A percentile compares a stretch with the other conserved stretches of the same genome.
Conservation (phyloP, 2,888 invertebrate species). For the Cataglyphis altisquamis region DNA sequence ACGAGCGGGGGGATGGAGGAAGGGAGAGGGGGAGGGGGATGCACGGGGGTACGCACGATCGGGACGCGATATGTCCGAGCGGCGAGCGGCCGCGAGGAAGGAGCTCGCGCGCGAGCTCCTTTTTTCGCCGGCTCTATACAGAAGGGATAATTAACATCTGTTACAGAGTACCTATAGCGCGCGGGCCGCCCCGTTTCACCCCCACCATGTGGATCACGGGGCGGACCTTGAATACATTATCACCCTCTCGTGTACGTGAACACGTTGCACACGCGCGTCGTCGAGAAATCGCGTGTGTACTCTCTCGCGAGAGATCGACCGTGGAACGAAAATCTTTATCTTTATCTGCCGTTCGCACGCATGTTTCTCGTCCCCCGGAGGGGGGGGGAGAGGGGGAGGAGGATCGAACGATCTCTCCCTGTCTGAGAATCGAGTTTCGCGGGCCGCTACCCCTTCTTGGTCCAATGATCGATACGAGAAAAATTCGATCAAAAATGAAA, state of each 20-base stretch:
- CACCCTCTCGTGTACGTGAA: constrained; percentile 80
- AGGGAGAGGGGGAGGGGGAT: constrained; percentile 54
- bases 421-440: constrained; percentile 28
- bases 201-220: constrained; percentile 82
- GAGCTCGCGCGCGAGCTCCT: constrained; percentile 66
- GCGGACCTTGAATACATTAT: constrained; percentile 86
- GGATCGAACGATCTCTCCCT: constrained; percentile 7
- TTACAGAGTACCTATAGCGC: constrained; percentile 84
- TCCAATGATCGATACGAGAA: neutral
- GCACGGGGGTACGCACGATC: constrained; percentile 58
- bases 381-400: neutral
- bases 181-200: constrained; percentile 84
- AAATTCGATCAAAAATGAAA: neutral
- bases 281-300: constrained; percentile 65
- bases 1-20: constrained; percentile 42
- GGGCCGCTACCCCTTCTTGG: neutral
- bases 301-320: constrained; percentile 67
- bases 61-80: constrained; percentile 71
- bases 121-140: constrained; percentile 80
- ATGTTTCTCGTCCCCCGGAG: neutral
- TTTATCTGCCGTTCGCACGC: neutral
- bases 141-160: constrained; percentile 86
- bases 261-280: constrained; percentile 59
- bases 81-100: constrained; percentile 59
- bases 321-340: constrained; percentile 40